phyloP scores from a whole-genome alignment of 2,113 vertebrate genomes.

The Sorex fumeus region DNA sequence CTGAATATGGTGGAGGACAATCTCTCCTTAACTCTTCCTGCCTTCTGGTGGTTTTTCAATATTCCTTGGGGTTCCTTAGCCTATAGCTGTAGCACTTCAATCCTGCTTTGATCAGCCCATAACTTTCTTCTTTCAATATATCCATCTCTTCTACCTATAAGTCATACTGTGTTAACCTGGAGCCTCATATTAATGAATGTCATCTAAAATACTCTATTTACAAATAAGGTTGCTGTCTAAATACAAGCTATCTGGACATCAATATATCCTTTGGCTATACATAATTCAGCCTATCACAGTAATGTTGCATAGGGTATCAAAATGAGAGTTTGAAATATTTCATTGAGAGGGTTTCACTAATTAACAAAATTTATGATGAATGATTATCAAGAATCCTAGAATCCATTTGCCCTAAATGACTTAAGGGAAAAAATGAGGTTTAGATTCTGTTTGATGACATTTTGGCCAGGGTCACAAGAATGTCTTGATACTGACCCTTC shows the following conservation, averaged over 20 bases:
- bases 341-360: background rate
- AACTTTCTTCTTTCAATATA: background rate
- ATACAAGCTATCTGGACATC: background rate
- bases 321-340: constrained; percentile 1
- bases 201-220: background rate
- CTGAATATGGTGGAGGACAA: background rate
- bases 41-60: background rate
- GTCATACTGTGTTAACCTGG: background rate
- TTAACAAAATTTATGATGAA: background rate
- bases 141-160: background rate
- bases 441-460: constrained; percentile 10
- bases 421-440: background rate
- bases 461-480: background rate
- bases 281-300: background rate
- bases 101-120: background rate
- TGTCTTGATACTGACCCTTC: background rate
- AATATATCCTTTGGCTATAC: background rate
- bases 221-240: background rate
- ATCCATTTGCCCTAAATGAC: background rate
- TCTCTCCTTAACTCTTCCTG: background rate
- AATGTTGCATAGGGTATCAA: background rate
- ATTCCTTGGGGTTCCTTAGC: background rate
- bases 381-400: constrained; percentile 2
- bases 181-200: background rate
- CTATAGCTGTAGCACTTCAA: background rate